Evolutionary conservation across 2,113 vertebrate species (phyloP).

Genomic region (Spea bombifrons): DNA sequence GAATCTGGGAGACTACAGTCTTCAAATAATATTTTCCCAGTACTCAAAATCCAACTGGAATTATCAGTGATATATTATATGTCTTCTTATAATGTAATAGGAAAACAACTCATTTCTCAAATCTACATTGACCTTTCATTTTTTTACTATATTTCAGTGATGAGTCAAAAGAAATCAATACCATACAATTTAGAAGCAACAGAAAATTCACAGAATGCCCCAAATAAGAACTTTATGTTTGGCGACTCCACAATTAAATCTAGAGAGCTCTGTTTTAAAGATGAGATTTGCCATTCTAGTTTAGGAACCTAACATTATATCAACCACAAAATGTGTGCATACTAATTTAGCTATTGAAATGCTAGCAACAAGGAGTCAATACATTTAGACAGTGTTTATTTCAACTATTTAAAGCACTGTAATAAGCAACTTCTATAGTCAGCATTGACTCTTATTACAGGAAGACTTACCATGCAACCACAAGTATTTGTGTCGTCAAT

Average conservation of each 20-base stretch:
- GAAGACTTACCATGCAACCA: constrained; percentile 12
- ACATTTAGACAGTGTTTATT: constrained; percentile 14
- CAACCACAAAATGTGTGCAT: constrained; percentile 29
- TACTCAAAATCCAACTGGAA: constrained; percentile 14
- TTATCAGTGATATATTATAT: constrained; percentile 31
- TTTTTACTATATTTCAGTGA: constrained; percentile 39
- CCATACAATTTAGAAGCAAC: constrained; percentile 38
- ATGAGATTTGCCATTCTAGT: constrained; percentile 31
- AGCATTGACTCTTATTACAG: constrained; percentile 27
- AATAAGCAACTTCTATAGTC: constrained; percentile 34
- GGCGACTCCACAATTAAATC: constrained; percentile 24
- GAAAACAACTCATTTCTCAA: constrained; percentile 31
- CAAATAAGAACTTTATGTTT: constrained; percentile 33
- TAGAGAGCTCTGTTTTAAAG: constrained; percentile 17
- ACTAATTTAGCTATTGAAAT: constrained; percentile 34
- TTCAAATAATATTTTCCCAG: constrained; percentile 22
- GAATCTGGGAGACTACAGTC: background rate
- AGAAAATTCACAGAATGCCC: constrained; percentile 22
- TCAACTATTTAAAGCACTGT: constrained; percentile 35
- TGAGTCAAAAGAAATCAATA: constrained; percentile 40
- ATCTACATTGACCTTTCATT: constrained; percentile 33
- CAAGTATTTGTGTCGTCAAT: constrained; percentile 8
- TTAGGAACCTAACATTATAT: constrained; percentile 25
- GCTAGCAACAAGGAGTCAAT: constrained; percentile 14
- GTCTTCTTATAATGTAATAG: constrained; percentile 15